Base-by-base conservation (phyloP, 2,888 invertebrate genomes). In the Acleris laterana region DNA sequence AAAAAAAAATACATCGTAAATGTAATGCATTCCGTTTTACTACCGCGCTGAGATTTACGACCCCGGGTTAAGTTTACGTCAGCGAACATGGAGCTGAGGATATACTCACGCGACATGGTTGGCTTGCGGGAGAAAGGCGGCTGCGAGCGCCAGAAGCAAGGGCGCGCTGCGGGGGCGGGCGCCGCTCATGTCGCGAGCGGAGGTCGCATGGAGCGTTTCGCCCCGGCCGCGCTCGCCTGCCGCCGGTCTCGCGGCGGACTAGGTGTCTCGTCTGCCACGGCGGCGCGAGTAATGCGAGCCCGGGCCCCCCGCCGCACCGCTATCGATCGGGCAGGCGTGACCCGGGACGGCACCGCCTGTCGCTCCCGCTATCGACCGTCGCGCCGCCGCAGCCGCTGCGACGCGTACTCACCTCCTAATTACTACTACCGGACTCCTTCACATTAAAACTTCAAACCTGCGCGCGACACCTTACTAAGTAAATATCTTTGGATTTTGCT, bases 71-170 rank as follows among this genome's bases (percentile, higher is more conserved):
- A 63, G 48, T 60, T 67, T 56, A 69, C 51, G 48, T 62, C 38
- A 62, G 46, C 56, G 51, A 19, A 38, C 38, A 38, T 38, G 13
- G 38, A 13, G 38, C 38, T 38, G 38, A 38, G 38, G 50, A 66
- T 44, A 56, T 93, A 95, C 95, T 95, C 83, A 95, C 95, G 94
- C 94, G 85, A 94, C 94, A 85, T 93, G 93, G 83, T 94, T 93
- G 74, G 90, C 93, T 81, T 93, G 93, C 77, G 94, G 94, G 77
- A 94, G 86, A 76, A 94, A 90, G 77, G 94, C 92, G 81, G 93
- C 90, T 85, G 93, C 93, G 84, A 95, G 92, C 90, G 93, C 93
- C 90, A 94, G 92, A 85, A 94, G 92, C 84, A 90, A 87, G 90
- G 93, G 93, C 92, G 94, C 94, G 86, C 88, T 88, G 86, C 88